phyloP scores from a whole-genome alignment of 2,797 vertebrate species.

The Danio kyathit region DNA sequence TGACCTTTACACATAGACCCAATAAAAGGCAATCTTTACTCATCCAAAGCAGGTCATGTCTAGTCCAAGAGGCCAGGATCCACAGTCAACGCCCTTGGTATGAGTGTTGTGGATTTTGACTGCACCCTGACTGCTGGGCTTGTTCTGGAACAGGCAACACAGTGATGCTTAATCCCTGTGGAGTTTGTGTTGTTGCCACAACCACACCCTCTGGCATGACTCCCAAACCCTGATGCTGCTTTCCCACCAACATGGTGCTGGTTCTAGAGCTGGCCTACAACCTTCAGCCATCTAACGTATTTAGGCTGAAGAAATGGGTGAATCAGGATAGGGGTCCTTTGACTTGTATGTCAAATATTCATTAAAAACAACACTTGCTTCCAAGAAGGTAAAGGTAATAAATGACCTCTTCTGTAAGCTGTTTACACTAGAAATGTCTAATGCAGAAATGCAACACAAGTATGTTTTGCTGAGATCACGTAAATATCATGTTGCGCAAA shows the following conservation, averaged over 20 bases:
- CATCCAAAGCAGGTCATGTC: conserved; percentile 37
- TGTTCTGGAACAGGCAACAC: conserved; percentile 12
- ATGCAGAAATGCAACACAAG: not conserved
- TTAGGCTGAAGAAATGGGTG: not conserved
- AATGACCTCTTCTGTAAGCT: not conserved
- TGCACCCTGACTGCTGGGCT: conserved; percentile 33
- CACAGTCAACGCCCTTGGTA: conserved; percentile 15
- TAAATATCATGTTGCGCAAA: not conserved
- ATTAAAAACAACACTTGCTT: not conserved
- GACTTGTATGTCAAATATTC: not conserved
- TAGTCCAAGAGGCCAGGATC: conserved; percentile 12
- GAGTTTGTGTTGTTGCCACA: conserved; percentile 57
- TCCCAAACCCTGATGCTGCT: conserved; percentile 64
- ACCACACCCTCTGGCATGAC: conserved; percentile 64
- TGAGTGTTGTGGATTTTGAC: conserved; percentile 28
- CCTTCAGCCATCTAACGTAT: not conserved
- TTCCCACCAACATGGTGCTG: conserved; percentile 9
- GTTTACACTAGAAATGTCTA: not conserved
- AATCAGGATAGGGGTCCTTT: not conserved
- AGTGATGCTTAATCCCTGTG: conserved; percentile 30
- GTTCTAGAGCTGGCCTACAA: not conserved
- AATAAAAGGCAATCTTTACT: conserved; percentile 7
- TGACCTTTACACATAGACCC: conserved; percentile 17
- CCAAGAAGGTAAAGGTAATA: not conserved
- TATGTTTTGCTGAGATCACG: not conserved